Evolutionary conservation across 2,888 invertebrate species (phyloP).

Genomic region (Drosophila sordidapex): DNA sequence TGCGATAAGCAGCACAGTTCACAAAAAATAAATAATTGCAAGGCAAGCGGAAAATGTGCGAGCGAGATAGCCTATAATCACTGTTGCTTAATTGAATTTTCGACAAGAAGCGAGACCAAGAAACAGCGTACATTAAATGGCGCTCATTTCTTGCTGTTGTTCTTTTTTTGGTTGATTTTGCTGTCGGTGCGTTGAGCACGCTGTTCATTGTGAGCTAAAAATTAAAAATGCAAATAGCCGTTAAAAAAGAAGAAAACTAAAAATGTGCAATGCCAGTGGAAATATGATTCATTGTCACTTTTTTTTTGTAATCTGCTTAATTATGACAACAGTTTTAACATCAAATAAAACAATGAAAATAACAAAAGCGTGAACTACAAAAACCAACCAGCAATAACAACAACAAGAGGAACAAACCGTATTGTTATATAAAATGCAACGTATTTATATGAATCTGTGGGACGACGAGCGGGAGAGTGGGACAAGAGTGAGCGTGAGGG

Average conservation of each 20-base stretch:
- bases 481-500: conserved; percentile 34
- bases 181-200: conserved; percentile 48
- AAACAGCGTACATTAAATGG: conserved; percentile 67
- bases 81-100: conserved; percentile 71
- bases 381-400: conserved; percentile 40
- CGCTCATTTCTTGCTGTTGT: conserved; percentile 55
- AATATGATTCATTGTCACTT: conserved; percentile 79
- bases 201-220: conserved; percentile 60
- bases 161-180: conserved; percentile 41
- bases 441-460: background rate
- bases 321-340: conserved; percentile 74
- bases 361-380: conserved; percentile 65
- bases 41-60: conserved; percentile 37
- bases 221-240: conserved; percentile 35
- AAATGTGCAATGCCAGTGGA: conserved; percentile 79
- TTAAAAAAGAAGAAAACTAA: conserved; percentile 52
- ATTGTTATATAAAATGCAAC: conserved; percentile 48
- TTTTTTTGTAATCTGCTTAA: conserved; percentile 40
- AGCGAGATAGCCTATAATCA: conserved; percentile 24
- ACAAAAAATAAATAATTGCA: conserved; percentile 29
- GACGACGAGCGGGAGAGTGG: conserved; percentile 2
- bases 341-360: conserved; percentile 69
- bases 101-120: conserved; percentile 68
- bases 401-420: conserved; percentile 17
- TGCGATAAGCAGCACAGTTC: conserved; percentile 17